phyloP scores from a whole-genome alignment of 2,113 vertebrate species.

The Fulmarus glacialis region DNA sequence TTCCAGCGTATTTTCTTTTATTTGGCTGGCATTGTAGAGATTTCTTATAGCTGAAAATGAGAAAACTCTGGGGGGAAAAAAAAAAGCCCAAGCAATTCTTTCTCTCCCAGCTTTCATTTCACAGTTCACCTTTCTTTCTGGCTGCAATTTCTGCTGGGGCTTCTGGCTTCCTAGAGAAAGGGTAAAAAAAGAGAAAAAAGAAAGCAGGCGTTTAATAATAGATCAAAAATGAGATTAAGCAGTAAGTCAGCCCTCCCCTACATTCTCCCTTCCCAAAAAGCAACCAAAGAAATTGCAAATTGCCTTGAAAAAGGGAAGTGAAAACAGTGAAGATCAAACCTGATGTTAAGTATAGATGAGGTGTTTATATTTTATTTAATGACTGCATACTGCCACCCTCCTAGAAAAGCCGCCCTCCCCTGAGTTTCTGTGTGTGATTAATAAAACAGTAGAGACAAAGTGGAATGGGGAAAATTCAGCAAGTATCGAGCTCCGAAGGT shows the following conservation, averaged over 20 bases:
- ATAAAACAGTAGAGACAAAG: background rate
- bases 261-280: background rate
- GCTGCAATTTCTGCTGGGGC: background rate
- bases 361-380: slow-evolving; percentile 57
- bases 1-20: background rate
- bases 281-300: slow-evolving; percentile 2
- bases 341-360: slow-evolving; percentile 16
- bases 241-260: slow-evolving; percentile 7
- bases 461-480: background rate
- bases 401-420: background rate
- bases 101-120: background rate
- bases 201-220: slow-evolving; percentile 44
- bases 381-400: background rate
- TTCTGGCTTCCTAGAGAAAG: slow-evolving; percentile 11
- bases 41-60: background rate
- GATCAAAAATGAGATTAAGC: slow-evolving; percentile 57
- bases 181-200: background rate
- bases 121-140: background rate
- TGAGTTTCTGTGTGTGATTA: background rate
- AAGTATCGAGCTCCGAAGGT: rapidly evolving
- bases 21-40: background rate
- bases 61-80: background rate
- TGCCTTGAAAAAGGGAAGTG: background rate
- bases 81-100: background rate
- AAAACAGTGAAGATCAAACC: slow-evolving; percentile 13